Percentiles rank a stretch among this genome's conserved stretches.
Conservation (phyloP, 2,113 vertebrate species). For the Sula dactylatra region DNA sequence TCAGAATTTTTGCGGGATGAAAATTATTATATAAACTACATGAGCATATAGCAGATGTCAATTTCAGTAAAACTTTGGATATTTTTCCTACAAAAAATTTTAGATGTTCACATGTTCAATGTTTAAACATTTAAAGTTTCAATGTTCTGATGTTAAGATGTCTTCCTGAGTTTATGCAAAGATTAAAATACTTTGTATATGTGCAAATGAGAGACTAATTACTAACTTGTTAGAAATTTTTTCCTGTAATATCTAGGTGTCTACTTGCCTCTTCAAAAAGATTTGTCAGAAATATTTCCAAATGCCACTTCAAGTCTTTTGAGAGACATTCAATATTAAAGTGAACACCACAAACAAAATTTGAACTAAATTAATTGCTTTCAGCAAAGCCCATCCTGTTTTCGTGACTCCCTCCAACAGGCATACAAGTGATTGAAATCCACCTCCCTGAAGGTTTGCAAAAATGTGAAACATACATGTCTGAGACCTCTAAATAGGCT, state of each 20-base stretch:
- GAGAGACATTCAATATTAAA: neutral
- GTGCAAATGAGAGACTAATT: neutral
- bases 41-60: neutral
- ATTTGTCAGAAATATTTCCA: neutral
- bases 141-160: neutral
- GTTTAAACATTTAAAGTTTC: neutral
- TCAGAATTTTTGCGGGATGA: fast-evolving
- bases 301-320: neutral
- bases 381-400: neutral
- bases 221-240: neutral
- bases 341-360: neutral
- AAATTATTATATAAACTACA: neutral
- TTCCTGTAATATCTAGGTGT: neutral
- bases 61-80: neutral
- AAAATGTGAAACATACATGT: neutral
- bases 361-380: neutral
- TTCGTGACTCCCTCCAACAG: neutral
- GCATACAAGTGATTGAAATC: neutral
- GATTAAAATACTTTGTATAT: neutral
- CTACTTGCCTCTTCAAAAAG: neutral
- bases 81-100: neutral
- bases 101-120: neutral
- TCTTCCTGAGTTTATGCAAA: neutral
- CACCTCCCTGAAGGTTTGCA: neutral
- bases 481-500: neutral